Conservation (phyloP, 2,113 vertebrate species). For the Dolichotis patagonum region DNA sequence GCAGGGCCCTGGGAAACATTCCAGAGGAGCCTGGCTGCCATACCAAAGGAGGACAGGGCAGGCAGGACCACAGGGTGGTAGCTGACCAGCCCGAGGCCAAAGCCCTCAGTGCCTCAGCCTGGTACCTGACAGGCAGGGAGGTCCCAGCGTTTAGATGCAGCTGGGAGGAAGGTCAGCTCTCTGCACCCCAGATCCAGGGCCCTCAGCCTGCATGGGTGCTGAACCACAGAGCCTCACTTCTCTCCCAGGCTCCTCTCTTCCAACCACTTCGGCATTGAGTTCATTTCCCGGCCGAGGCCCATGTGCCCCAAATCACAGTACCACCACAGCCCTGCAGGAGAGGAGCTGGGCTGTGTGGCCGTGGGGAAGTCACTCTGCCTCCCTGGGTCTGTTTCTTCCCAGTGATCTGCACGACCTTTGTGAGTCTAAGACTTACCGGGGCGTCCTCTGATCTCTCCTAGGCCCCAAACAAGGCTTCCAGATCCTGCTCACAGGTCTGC, state of each 20-base stretch:
- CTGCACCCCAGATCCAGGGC: background rate
- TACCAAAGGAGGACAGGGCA: background rate
- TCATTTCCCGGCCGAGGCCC: background rate
- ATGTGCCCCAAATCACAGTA: background rate
- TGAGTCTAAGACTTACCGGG: background rate
- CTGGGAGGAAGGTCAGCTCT: too few species aligned
- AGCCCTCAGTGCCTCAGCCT: background rate
- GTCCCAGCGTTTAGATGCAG: background rate
- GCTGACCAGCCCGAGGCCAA: background rate
- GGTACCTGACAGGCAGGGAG: background rate
- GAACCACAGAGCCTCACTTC: background rate
- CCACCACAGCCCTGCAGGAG: background rate
- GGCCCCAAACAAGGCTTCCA: background rate
- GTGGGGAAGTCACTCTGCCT: background rate
- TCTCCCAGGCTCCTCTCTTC: background rate
- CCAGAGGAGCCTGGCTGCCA: too few species aligned
- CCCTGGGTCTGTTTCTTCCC: background rate
- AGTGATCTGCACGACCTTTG: background rate
- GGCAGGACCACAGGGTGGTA: background rate
- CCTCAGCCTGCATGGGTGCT: background rate
- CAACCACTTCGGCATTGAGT: background rate
- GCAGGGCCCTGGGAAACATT: background rate
- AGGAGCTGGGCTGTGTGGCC: background rate
- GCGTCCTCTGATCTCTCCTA: fast-evolving
- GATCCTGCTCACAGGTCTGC: background rate